These are phyloP conservation scores for Nomada fucata DNA, from an alignment of 2,888 invertebrate genomes.

Conservation along the genomic window DNA sequence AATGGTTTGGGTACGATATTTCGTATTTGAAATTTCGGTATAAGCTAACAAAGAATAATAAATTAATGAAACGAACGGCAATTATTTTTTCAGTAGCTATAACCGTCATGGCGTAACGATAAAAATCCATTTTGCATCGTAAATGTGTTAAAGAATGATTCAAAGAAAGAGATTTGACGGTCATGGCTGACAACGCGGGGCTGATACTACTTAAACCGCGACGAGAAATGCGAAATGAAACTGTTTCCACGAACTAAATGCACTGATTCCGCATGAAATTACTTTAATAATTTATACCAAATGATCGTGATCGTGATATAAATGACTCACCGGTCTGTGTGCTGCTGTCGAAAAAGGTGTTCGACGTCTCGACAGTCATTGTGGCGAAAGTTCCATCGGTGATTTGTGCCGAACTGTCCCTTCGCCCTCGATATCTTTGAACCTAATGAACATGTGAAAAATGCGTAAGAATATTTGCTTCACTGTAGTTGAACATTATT, in stretches of 20 bases:
- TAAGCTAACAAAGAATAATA: too few species aligned
- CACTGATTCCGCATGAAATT: background rate
- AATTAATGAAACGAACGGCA: too few species aligned
- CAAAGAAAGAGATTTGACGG: background rate
- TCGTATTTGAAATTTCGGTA: too few species aligned
- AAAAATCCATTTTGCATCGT: too few species aligned
- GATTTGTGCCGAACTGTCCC: constrained; percentile 95
- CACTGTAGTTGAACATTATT: background rate
- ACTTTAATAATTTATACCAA: background rate
- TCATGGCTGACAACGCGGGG: background rate
- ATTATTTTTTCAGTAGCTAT: too few species aligned
- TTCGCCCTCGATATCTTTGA: constrained; percentile 87
- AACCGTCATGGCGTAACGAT: too few species aligned
- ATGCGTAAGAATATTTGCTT: background rate
- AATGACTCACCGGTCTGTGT: constrained; percentile 93
- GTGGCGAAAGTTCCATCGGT: constrained; percentile 95
- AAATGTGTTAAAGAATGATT: too few species aligned
- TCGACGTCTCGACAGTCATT: constrained; percentile 97
- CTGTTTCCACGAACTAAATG: background rate
- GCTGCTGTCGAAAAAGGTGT: constrained; percentile 96
- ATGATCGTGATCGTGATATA: background rate
- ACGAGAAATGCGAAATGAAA: constrained; percentile 6
- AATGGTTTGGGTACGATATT: too few species aligned
- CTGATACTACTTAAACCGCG: constrained; percentile 21
- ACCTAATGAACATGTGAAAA: constrained; percentile 68